Evolutionary conservation across 2,113 vertebrate genomes (phyloP), one percentile per base, ranked within the genome.

Genomic region (Hylia prasina): DNA sequence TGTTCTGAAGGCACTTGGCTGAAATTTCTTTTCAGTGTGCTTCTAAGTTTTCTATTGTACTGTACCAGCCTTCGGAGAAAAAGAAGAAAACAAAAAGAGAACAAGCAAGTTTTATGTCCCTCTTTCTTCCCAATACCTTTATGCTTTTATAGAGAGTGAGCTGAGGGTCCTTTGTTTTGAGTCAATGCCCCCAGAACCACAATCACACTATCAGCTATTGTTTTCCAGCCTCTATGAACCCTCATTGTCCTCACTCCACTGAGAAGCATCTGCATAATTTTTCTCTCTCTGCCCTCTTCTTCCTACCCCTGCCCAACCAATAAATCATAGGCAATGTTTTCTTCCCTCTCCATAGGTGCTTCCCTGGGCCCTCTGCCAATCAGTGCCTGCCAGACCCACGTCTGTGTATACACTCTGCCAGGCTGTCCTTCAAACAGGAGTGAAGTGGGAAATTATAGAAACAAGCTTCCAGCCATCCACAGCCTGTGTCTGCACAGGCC

Each of bases 401-500:
- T 54, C 80, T 70, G 27, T 58, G 13, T 35, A 25, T 35, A 16
- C 35, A 33, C 30, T 33, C 40, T 92, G 82, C 60, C 86, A 91
- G 79, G 57, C 80, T 85, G 82, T 89, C 88, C 87, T 89, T 94
- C 75, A 91, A 82, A 58, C 13, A 27, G 48, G 69, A 50, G 50
- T 5, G 4, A 87, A 79, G 50, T 39, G 42, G 53, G 69, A 87
- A 94, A 89, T 94, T 68, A 61, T 22, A 90, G 82, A 91, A 95
- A 94, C 64, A 88, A 53, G 45, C 87, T 95, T 81, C 80, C 88
- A 95, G 94, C 57, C 80, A 89, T 88, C 51, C 39, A 24, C 68
- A 54, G 82, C 45, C 73, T 42, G 20, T 45, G 37, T 45, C 82
- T 88, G 21, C 33, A 51, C 22, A 60, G 48, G 40, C 45, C 24